Evolutionary conservation across 2,888 invertebrate genomes (phyloP).

Genomic region (Sphaerophoria taeniata): DNA sequence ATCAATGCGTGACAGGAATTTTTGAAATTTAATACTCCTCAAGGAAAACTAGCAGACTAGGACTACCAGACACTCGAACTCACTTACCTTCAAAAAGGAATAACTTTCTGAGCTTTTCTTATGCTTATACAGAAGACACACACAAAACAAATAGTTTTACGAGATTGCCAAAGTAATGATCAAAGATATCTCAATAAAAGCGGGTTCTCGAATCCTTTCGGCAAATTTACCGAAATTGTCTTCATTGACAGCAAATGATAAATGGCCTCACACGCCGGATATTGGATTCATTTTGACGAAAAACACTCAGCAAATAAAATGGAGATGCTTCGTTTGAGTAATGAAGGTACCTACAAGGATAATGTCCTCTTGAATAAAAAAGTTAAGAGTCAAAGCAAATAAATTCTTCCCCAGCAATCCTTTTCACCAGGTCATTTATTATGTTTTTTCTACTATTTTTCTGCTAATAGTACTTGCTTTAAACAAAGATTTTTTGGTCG

Average conservation of each 20-base stretch:
- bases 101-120: no score
- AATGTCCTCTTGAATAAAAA: neutral
- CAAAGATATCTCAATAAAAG: neutral
- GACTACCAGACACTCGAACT: no score
- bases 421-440: neutral
- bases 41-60: neutral
- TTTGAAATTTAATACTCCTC: neutral
- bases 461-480: no score
- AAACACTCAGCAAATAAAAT: no score
- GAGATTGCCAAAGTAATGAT: neutral
- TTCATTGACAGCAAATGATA: no score
- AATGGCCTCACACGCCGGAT: no score
- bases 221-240: neutral
- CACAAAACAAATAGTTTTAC: neutral
- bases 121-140: neutral
- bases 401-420: neutral
- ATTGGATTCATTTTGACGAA: no score
- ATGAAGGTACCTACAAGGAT: neutral
- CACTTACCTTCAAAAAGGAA: no score
- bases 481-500: no score
- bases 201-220: neutral
- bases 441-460: neutral
- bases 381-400: neutral
- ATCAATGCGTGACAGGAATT: neutral
- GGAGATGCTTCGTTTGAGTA: neutral